Base-by-base conservation (phyloP, 1,140 invertebrate species). In the Aphelinus atriplicis region DNA sequence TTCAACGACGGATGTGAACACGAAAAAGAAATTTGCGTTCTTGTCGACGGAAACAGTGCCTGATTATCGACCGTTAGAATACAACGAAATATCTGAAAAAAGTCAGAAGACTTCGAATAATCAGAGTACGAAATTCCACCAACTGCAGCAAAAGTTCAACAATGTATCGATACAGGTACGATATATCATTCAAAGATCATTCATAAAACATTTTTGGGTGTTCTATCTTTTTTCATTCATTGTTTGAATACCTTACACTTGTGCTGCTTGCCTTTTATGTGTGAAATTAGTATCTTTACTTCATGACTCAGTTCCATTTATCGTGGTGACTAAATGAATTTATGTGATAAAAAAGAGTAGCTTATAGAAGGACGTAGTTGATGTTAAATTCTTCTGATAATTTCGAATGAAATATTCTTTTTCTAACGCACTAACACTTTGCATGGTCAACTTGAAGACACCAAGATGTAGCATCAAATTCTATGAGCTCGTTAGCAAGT, bases 1-100 rank as follows among this genome's bases (percentile, higher is more conserved):
- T 66, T 82, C 80, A 42, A 81, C 88, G 10, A 90, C 91, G 43
- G 92, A 94, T 80, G 89, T 92, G 7, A 95, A 95, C 86, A 95
- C 93, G 80, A 92, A 93, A 78, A 93, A 92, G 87, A 96, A 96
- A 87, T 95, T 95, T 85, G 93, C 93, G 2, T 96, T 96, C 85
- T 89, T 96, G 1, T 92, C 93, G 43, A 91, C 92, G 3, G 93
- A 94, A 88, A 95, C 94, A 9, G 91, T 94, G 68, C 93, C 94
- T 53, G 94, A 96, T 88, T 96, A 96, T 86, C 89, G 95, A 78
- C 92, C 94, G 3, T 88, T 93, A 3, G 89, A 91, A 78, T 87
- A 84, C 1, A 81, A 83, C 53, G 83, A 86, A 55, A 85, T 90
- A 71, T 90, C 88, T 26, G 92, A 93, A 77, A 94, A 94, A 79